Conservation (phyloP, 1,140 invertebrate genomes). For the Papilio machaon region DNA sequence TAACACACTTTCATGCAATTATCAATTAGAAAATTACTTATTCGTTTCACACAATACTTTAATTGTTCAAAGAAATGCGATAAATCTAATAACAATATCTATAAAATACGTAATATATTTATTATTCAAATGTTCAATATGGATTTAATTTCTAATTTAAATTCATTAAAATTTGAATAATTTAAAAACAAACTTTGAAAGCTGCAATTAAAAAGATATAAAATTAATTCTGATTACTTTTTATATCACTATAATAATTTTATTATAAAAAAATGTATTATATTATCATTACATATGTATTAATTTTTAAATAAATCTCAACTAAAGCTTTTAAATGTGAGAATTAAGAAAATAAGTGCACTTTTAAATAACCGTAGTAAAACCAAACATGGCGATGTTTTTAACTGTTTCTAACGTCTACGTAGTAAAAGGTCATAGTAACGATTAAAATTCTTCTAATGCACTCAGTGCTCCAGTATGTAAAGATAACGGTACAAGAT, state of each 20-base stretch:
- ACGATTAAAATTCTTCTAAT: neutral
- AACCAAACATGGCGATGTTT: neutral
- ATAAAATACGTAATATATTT: too few species aligned
- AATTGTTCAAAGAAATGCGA: neutral
- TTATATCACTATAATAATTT: too few species aligned
- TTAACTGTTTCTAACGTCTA: neutral
- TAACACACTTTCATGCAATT: neutral
- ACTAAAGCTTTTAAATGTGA: neutral
- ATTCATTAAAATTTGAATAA: too few species aligned
- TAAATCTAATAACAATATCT: too few species aligned
- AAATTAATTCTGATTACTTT: too few species aligned
- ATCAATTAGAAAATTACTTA: neutral
- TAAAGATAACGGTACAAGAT: neutral
- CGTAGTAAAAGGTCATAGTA: neutral
- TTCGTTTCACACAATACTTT: neutral
- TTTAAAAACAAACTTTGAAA: too few species aligned
- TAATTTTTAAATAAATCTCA: neutral
- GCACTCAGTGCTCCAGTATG: neutral
- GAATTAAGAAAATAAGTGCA: neutral
- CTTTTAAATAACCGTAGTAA: neutral
- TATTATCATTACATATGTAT: neutral
- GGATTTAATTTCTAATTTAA: too few species aligned
- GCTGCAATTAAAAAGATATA: too few species aligned
- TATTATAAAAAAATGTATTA: too few species aligned
- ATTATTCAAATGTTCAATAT: neutral